A percentile compares a stretch with the other conserved stretches of the same genome.
Conservation (phyloP, 30 jellyfish, hydroid and myxozoan species). For the Clytia hemisphaerica region DNA sequence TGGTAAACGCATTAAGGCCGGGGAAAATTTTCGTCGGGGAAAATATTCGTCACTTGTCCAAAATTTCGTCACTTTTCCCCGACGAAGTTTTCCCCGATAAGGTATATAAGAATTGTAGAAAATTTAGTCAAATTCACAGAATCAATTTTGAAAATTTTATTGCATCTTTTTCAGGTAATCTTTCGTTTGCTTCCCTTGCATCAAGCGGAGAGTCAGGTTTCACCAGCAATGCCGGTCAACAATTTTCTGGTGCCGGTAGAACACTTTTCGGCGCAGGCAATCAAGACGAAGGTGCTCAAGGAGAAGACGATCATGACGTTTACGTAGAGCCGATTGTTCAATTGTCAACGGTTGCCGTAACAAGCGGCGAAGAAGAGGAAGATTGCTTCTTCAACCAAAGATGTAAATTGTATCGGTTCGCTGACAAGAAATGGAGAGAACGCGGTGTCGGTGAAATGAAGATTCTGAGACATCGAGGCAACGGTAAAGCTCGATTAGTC, state of each 20-base stretch:
- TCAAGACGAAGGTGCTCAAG: neutral
- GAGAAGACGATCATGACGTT: slow-evolving; percentile 31
- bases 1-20: no score
- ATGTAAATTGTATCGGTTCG: slow-evolving; percentile 59
- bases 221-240: slow-evolving; percentile 11
- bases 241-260: slow-evolving; percentile 62
- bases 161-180: no score
- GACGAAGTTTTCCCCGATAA: no score
- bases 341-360: slow-evolving; percentile 37
- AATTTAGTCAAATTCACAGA: no score
- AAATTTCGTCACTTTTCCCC: no score
- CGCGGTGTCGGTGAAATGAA: slow-evolving; percentile 71
- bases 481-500: slow-evolving; percentile 35
- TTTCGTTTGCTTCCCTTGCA: slow-evolving; percentile 59
- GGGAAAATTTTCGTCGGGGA: no score
- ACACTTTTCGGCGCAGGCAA: slow-evolving; percentile 16
- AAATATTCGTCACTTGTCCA: no score
- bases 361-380: slow-evolving; percentile 79
- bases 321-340: slow-evolving; percentile 69
- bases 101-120: no score
- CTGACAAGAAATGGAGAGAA: slow-evolving; percentile 70
- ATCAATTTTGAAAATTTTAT: no score
- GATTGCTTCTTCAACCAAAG: slow-evolving; percentile 44
- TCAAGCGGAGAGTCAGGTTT: slow-evolving; percentile 25
- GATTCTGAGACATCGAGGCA: slow-evolving; percentile 32